A percentile compares a stretch with the other conserved stretches of the same genome.
These are phyloP conservation scores for Montipora capitata DNA, from an alignment of 92 coral and sea anemone genomes.

Conservation along the genomic window DNA sequence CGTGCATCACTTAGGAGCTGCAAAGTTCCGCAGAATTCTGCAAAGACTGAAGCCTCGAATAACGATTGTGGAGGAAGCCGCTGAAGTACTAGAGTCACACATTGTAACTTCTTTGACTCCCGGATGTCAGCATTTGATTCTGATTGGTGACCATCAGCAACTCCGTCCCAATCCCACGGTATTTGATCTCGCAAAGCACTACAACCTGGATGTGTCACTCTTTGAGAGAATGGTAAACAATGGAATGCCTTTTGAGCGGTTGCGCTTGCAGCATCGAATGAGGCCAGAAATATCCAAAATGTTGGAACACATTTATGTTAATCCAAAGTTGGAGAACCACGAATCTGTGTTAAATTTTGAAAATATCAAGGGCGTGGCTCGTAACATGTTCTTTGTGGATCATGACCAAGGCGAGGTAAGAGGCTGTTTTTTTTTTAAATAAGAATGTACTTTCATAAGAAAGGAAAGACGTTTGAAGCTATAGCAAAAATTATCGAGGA, in stretches of 20 bases:
- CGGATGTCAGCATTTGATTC: slow-evolving; percentile 93
- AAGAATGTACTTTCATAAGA: not conserved
- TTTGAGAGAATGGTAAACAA: slow-evolving; percentile 91
- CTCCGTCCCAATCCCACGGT: slow-evolving; percentile 96
- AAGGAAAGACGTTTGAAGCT: not conserved
- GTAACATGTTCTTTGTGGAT: slow-evolving; percentile 85
- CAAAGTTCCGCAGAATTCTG: slow-evolving; percentile 84
- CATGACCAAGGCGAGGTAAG: slow-evolving; percentile 86
- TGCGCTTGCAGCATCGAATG: slow-evolving; percentile 93
- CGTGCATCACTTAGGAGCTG: slow-evolving; percentile 74
- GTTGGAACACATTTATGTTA: slow-evolving; percentile 85
- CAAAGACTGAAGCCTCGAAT: slow-evolving; percentile 88
- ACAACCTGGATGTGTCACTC: slow-evolving; percentile 87
- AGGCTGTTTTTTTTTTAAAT: not conserved
- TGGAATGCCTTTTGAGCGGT: slow-evolving; percentile 85
- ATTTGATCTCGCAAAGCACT: slow-evolving; percentile 79
- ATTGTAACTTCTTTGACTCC: slow-evolving; percentile 90
- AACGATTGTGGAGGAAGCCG: slow-evolving; percentile 95
- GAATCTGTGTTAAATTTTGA: slow-evolving; percentile 86
- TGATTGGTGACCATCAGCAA: slow-evolving; percentile 97
- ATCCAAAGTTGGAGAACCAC: slow-evolving; percentile 81
- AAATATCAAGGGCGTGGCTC: slow-evolving; percentile 83
- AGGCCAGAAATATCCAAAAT: slow-evolving; percentile 95
- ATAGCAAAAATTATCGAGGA: too few relatives aligned
- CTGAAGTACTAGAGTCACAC: slow-evolving; percentile 96